Percentiles rank a stretch among this genome's conserved stretches.
Conservation (phyloP, 2,113 vertebrate genomes). For the Stercorarius parasiticus region DNA sequence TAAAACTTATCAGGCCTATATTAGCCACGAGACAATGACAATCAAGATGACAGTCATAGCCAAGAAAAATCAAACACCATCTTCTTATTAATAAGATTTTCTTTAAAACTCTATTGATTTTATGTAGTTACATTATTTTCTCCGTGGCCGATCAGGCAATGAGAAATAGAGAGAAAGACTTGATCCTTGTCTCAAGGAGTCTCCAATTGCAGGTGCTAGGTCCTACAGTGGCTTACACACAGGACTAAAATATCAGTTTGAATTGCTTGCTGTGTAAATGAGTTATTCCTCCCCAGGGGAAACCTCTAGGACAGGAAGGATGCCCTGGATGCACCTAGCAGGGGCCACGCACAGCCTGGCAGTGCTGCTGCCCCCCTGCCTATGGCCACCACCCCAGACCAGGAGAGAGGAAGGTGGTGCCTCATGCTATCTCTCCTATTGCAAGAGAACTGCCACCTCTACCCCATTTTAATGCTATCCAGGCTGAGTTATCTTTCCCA, state of each 20-base stretch:
- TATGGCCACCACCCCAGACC: accelerated
- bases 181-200: background rate
- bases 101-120: background rate
- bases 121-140: background rate
- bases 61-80: background rate
- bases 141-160: background rate
- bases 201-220: accelerated
- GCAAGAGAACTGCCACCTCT: background rate
- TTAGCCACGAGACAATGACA: background rate
- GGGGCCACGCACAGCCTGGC: accelerated
- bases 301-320: background rate
- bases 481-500: background rate
- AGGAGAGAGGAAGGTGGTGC: background rate
- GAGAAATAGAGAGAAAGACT: background rate
- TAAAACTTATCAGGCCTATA: background rate
- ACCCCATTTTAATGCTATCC: background rate
- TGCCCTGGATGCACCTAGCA: background rate
- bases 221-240: background rate
- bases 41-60: background rate
- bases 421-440: background rate
- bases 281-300: background rate
- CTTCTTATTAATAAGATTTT: background rate
- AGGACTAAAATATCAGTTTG: background rate
- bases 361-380: background rate
- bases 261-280: background rate